These are phyloP conservation scores for Axis porcinus DNA, from an alignment of 2,113 vertebrate genomes.

Conservation along the genomic window DNA sequence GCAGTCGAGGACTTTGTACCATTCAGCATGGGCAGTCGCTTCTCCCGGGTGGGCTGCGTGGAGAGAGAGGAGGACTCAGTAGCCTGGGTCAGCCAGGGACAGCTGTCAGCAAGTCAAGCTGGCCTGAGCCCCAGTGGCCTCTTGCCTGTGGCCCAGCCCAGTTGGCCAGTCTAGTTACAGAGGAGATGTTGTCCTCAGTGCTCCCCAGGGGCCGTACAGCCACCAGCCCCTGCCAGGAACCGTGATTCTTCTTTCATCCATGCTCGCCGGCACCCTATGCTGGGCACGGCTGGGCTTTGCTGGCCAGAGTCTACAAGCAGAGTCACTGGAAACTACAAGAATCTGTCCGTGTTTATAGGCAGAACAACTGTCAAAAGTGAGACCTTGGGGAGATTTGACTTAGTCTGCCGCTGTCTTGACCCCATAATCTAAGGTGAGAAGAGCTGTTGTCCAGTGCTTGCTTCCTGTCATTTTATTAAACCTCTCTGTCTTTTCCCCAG, in stretches of 20 bases:
- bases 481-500: not conserved
- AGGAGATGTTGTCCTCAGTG: not conserved
- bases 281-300: not conserved
- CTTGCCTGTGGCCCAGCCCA: not conserved
- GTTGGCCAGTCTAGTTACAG: not conserved
- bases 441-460: not conserved
- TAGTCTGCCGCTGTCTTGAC: not conserved
- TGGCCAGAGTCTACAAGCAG: not conserved
- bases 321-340: not conserved
- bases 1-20: not conserved
- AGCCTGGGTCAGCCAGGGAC: not conserved
- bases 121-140: not conserved
- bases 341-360: not conserved
- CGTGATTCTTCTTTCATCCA: fast-evolving
- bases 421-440: not conserved
- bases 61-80: not conserved
- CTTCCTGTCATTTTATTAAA: not conserved
- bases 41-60: not conserved
- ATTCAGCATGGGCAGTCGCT: not conserved
- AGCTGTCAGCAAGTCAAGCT: not conserved
- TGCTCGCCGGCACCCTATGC: not conserved
- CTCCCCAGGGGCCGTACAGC: fast-evolving
- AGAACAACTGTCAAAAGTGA: not conserved
- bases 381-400: not conserved
- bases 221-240: not conserved